These are phyloP conservation scores for Loriculus beryllinus DNA, from an alignment of 2,797 vertebrate species.

Conservation along the genomic window DNA sequence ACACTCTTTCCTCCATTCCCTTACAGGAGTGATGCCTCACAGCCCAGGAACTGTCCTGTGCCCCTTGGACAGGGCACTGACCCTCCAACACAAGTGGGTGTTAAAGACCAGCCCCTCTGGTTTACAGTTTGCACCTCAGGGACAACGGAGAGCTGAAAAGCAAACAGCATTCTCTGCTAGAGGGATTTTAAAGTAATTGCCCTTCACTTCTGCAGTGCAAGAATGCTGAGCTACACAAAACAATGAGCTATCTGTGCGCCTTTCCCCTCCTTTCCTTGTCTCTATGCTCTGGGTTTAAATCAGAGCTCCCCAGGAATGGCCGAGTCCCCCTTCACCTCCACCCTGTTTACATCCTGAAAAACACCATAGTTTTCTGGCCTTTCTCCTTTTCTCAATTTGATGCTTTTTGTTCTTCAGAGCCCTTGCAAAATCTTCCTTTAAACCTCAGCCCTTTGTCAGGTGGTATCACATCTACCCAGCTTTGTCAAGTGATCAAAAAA, in stretches of 20 bases:
- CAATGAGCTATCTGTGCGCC: constrained; percentile 66
- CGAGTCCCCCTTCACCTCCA: constrained; percentile 7
- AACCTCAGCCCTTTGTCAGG: constrained; percentile 55
- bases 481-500: constrained; percentile 53
- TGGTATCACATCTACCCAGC: constrained; percentile 47
- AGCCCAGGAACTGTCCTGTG: neutral
- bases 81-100: neutral
- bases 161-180: constrained; percentile 34
- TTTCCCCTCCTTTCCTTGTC: constrained; percentile 30
- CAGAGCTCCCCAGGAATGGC: constrained; percentile 43
- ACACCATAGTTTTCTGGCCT: neutral
- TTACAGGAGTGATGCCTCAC: neutral
- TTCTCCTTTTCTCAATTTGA: neutral
- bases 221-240: constrained; percentile 43
- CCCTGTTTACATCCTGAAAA: constrained; percentile 8
- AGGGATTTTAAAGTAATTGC: constrained; percentile 60
- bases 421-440: constrained; percentile 41
- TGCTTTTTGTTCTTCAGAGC: neutral
- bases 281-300: constrained; percentile 21
- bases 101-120: neutral
- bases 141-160: neutral
- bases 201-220: neutral
- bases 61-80: neutral
- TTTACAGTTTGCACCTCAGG: constrained; percentile 10
- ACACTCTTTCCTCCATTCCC: neutral